These are phyloP conservation scores for Periparus ater DNA, from an alignment of 2,797 vertebrate species.

Conservation along the genomic window DNA sequence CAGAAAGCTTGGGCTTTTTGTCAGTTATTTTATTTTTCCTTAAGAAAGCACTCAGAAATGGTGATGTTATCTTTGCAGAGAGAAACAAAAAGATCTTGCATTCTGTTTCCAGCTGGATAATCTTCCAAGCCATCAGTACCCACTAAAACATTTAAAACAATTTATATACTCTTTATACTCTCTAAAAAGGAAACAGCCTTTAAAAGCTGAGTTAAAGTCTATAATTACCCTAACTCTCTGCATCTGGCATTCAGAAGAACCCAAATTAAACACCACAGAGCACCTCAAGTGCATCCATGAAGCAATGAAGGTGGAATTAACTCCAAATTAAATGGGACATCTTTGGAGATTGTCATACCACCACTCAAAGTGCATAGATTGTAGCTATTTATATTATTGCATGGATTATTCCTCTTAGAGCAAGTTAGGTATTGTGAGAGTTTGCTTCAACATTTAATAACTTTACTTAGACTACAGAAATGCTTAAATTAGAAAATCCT, in stretches of 20 bases:
- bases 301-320: constrained; percentile 66
- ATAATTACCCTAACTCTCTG: constrained; percentile 62
- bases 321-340: constrained; percentile 54
- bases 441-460: not conserved
- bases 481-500: constrained; percentile 14
- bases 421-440: not conserved
- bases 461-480: not conserved
- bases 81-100: constrained; percentile 22
- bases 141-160: constrained; percentile 56
- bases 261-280: constrained; percentile 61
- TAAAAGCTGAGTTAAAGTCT: constrained; percentile 53
- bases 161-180: constrained; percentile 62
- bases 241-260: constrained; percentile 60
- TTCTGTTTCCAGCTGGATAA: constrained; percentile 59
- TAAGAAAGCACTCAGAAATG: not conserved
- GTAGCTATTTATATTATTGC: not conserved
- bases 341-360: constrained; percentile 32
- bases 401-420: constrained; percentile 6
- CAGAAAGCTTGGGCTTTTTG: not conserved
- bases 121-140: constrained; percentile 53
- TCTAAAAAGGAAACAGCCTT: constrained; percentile 43
- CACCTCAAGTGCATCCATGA: constrained; percentile 57
- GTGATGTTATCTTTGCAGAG: not conserved
- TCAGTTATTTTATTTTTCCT: not conserved
- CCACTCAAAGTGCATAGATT: constrained; percentile 4